Base-by-base conservation (phyloP, 2,797 vertebrate species). In the Phoeniculus purpureus region DNA sequence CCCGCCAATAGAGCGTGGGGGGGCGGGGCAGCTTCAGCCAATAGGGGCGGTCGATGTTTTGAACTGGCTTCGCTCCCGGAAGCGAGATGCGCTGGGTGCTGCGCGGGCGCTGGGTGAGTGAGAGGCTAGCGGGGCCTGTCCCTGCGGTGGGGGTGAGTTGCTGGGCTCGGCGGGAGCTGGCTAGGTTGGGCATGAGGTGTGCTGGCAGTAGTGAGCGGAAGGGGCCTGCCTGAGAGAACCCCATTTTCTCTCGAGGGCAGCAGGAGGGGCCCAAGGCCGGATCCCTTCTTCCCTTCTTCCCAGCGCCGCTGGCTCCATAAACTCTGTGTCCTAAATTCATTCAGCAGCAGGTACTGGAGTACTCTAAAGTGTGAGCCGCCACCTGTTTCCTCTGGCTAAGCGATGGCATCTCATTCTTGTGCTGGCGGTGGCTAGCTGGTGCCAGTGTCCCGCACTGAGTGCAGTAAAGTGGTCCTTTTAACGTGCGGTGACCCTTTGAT, bases 331-430 rank as follows among this genome's bases (percentile, higher is more conserved):
- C 21, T 19, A 4, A 25, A 4, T 8, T 18, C 10, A 2, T 3
- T 3, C 13, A 5, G 2, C 13, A 19, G 54, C 26, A 27, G 2
- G 4, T 22, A 3, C 14, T 21, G 18, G 15, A 6, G 1, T 16
- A 0, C 8, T 29, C 43, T 2, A 2, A 31, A 29, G 59, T 4
- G 11, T 45, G 19, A 6, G 2, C 8, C 12, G 6, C 1, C 15
- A 1, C 13, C 12, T 31, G 12, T 6, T 56, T n/a, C 9, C 37
- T 25, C 23, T 58, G 9, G 10, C 23, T 31, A 1, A 1, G 45
- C 17, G 45, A 3, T 9, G 51, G 15, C 9, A 1, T 23, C 7
- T 31, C 8, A 1, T 6, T 29, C 20, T 27, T 10, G 17, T 0
- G 19, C n/a, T 5, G 52, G 8, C 3, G 22, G n/a, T 7, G 43